These are phyloP conservation scores for Danionella cerebrum DNA, from an alignment of 2,113 vertebrate species.

Conservation along the genomic window DNA sequence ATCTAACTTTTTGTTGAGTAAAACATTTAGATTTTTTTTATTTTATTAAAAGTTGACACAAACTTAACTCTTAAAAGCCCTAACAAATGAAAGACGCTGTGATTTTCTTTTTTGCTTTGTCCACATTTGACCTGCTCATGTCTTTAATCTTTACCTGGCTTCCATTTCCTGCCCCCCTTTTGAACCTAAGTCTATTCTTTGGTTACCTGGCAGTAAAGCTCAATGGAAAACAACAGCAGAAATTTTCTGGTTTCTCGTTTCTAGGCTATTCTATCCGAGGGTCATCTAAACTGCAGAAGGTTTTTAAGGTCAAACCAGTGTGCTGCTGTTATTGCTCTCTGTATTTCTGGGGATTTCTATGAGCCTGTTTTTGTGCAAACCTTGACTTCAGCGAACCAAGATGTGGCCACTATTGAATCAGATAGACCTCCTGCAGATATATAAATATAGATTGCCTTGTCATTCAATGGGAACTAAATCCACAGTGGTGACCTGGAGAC, in stretches of 20 bases:
- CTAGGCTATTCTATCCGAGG: slow-evolving; percentile 59
- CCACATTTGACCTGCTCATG: background rate
- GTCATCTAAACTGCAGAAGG: slow-evolving; percentile 39
- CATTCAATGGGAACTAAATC: slow-evolving; percentile 51
- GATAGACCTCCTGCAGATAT: slow-evolving; percentile 51
- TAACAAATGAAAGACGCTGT: background rate
- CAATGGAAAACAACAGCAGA: slow-evolving; percentile 48
- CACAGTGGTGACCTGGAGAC: slow-evolving; percentile 48
- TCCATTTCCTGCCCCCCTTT: slow-evolving; percentile 13
- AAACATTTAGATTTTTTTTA: no score
- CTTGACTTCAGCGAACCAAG: slow-evolving; percentile 46
- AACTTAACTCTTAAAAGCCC: no score
- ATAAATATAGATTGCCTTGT: slow-evolving; percentile 62
- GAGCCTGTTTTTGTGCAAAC: slow-evolving; percentile 45
- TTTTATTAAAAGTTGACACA: no score
- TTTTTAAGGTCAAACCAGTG: slow-evolving; percentile 47
- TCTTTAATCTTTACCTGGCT: slow-evolving; percentile 6
- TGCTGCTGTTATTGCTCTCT: slow-evolving; percentile 46
- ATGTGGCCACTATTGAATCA: slow-evolving; percentile 45
- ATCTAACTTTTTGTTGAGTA: no score
- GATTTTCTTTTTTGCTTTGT: background rate
- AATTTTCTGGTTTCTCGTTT: slow-evolving; percentile 49
- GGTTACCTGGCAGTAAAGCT: slow-evolving; percentile 40
- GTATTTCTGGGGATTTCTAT: slow-evolving; percentile 51
- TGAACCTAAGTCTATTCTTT: slow-evolving; percentile 12